Evolutionary conservation across 2,888 invertebrate genomes (phyloP), one percentile per base, ranked within the genome.

Genomic region (Dicyrtoma fusca): DNA sequence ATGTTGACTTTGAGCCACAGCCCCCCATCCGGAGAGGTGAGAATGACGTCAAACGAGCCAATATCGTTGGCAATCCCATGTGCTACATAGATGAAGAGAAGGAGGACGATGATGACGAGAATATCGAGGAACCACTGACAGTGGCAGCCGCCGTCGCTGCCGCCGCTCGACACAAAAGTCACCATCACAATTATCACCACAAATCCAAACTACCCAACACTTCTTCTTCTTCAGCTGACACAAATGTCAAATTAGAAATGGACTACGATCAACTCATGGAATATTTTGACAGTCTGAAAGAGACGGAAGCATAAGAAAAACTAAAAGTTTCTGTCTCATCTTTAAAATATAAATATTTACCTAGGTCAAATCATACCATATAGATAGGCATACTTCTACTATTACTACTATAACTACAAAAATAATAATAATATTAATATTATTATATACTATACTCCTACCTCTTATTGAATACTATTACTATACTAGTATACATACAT

Each of bases 211-310:
- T 4, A 14, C 34, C 25, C 21, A 11, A n/a, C 47, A 45, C 44
- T 17, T 47, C 49, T 14, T 21, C 17, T 5, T 23, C 23, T 13
- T 5, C 55, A 5, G 25, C 69, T 8, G 65, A 81, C 92, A 93
- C 81, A 92, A 93, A 77, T 84, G 88, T 94, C 78, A 88, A 88
- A 81, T 84, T 88, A 75, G 92, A 92, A 83, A 94, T 97, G 94
- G 94, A 96, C 86, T 97, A 97, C 86, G 95, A 96, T 84, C 95
- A 96, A 87, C 92, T 97, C 85, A 94, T 96, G 93, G 92, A 95
- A 84, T 96, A 97, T 86, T 97, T 97, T 88, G 95, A 96, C 87
- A 96, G 95, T 88, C 88, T 97, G 83, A 97, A 97, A 89, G 95
- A 95, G 88, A 87, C 87, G 1, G 87, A 86, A 79, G 87, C 88